Percentiles rank a stretch among this genome's conserved stretches.
phyloP scores from a whole-genome alignment of 1,140 invertebrate species.

The Anoplophora glabripennis region DNA sequence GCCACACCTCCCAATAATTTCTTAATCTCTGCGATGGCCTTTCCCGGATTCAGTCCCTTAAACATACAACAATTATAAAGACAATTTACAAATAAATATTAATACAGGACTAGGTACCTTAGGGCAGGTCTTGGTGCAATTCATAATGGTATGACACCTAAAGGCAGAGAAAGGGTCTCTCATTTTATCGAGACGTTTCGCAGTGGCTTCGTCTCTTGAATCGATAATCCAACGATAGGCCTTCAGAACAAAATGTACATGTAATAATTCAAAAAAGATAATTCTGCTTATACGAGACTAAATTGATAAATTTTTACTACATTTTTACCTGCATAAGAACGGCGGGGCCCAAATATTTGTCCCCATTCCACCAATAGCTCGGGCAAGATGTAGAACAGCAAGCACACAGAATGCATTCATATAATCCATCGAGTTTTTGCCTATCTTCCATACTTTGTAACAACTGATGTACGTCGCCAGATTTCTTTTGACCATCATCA shows the following conservation, averaged over 20 bases:
- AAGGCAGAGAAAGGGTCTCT: constrained; percentile 71
- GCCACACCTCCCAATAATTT: constrained; percentile 82
- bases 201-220: constrained; percentile 67
- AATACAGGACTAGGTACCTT: constrained; percentile 52
- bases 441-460: constrained; percentile 68
- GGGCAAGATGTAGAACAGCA: constrained; percentile 97
- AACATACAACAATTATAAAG: constrained; percentile 34
- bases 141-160: constrained; percentile 80
- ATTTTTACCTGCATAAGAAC: constrained; percentile 83
- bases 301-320: neutral
- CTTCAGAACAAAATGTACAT: constrained; percentile 52
- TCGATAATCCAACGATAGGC: constrained; percentile 73
- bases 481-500: constrained; percentile 52
- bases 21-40: constrained; percentile 94
- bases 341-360: constrained; percentile 94
- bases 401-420: constrained; percentile 95
- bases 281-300: neutral
- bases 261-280: neutral
- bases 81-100: neutral
- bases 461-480: constrained; percentile 56
- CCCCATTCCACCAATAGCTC: constrained; percentile 97
- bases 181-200: constrained; percentile 63
- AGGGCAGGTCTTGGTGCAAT: constrained; percentile 74
- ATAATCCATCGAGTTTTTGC: constrained; percentile 72
- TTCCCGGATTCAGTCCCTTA: constrained; percentile 90